Conservation (phyloP, 1,140 invertebrate genomes). For the Eubasilissa regina region DNA sequence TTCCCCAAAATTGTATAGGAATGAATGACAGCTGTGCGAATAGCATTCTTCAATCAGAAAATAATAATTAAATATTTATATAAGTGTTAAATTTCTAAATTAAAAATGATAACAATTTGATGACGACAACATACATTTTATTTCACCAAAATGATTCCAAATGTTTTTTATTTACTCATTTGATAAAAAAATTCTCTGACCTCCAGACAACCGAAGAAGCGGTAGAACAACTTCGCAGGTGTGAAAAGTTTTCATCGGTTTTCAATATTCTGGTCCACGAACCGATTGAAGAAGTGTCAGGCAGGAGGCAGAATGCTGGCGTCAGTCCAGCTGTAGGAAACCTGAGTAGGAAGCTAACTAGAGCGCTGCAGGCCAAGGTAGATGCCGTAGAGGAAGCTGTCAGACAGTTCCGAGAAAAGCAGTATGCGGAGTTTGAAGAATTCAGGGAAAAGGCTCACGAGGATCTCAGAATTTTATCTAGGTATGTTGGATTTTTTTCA, state of each 20-base stretch:
- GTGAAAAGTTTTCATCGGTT: slow-evolving; percentile 67
- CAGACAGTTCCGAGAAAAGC: slow-evolving; percentile 69
- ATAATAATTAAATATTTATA: too few species aligned
- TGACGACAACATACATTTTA: too few species aligned
- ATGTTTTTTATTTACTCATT: too few species aligned
- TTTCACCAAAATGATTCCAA: too few species aligned
- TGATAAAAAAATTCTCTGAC: too few species aligned
- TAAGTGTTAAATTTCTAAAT: too few species aligned
- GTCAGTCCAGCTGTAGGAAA: slow-evolving; percentile 64
- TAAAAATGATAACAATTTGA: too few species aligned
- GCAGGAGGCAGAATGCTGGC: slow-evolving; percentile 44
- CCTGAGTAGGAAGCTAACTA: slow-evolving; percentile 66
- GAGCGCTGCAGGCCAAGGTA: slow-evolving; percentile 65
- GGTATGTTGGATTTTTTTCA: slow-evolving; percentile 60
- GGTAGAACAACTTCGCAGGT: slow-evolving; percentile 66
- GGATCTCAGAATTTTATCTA: slow-evolving; percentile 70
- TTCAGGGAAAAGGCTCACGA: slow-evolving; percentile 69
- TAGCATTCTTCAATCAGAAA: too few species aligned
- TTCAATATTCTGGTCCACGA: slow-evolving; percentile 69
- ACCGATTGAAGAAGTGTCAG: slow-evolving; percentile 64
- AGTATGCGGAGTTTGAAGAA: slow-evolving; percentile 70
- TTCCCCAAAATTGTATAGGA: too few species aligned
- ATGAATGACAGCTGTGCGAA: too few species aligned
- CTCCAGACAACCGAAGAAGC: slow-evolving; percentile 66
- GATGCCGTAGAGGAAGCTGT: slow-evolving; percentile 69